phyloP scores from a whole-genome alignment of 2,113 vertebrate genomes.

The Bostrychus sinensis region DNA sequence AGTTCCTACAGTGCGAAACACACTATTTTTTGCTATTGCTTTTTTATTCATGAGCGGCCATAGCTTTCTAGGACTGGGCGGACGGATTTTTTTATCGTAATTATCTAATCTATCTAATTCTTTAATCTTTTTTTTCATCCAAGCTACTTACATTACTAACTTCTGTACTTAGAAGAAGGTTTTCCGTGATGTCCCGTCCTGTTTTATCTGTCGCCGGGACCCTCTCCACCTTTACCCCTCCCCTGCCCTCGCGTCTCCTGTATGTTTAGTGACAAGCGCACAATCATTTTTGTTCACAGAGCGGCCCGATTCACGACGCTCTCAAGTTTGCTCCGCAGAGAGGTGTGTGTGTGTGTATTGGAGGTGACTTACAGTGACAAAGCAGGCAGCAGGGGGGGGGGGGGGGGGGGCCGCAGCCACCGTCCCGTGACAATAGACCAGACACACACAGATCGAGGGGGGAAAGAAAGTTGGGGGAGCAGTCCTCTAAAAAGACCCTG shows the following conservation, averaged over 20 bases:
- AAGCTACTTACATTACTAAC: too few species aligned
- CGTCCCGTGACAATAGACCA: constrained; percentile 80
- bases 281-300: constrained; percentile 60
- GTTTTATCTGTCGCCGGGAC: constrained; percentile 19
- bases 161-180: too few species aligned
- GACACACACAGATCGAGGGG: constrained; percentile 67
- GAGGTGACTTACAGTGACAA: constrained; percentile 84
- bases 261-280: constrained; percentile 75
- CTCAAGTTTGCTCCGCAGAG: constrained; percentile 65
- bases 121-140: too few species aligned
- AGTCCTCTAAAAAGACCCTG: constrained; percentile 77
- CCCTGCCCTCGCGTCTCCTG: constrained; percentile 63
- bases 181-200: too few species aligned
- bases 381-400: constrained; percentile 58
- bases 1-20: too few species aligned
- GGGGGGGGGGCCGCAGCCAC: constrained; percentile 55
- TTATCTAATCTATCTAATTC: too few species aligned
- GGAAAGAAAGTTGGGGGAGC: constrained; percentile 50
- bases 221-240: constrained; percentile 51
- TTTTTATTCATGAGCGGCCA: too few species aligned
- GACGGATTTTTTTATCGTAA: too few species aligned
- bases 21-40: too few species aligned
- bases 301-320: constrained; percentile 47
- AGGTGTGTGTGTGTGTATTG: constrained; percentile 71
- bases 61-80: too few species aligned